phyloP scores from a whole-genome alignment of 2,888 invertebrate genomes.

The Ligdia adustata region DNA sequence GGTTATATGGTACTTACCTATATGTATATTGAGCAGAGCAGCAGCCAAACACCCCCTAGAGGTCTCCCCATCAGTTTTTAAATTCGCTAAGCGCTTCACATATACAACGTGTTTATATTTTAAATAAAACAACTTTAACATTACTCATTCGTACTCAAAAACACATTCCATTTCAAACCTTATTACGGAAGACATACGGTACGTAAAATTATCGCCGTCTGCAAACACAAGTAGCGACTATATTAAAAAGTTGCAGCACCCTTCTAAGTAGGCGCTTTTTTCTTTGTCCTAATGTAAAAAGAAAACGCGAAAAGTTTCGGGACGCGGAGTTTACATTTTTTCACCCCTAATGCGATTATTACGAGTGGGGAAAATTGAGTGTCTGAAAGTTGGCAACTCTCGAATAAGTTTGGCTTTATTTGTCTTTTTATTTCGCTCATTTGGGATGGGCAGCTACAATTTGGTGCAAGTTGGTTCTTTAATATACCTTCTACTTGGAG shows the following conservation, averaged over 20 bases:
- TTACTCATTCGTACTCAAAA: background rate
- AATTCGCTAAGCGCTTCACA: conserved; percentile 72
- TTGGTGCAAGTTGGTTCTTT: no score
- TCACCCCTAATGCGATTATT: conserved; percentile 82
- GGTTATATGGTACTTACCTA: background rate
- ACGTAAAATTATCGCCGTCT: conserved; percentile 31
- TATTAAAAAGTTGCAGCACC: conserved; percentile 79
- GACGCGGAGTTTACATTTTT: conserved; percentile 69
- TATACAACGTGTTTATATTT: conserved; percentile 62
- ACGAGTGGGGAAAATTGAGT: conserved; percentile 68
- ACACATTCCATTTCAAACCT: background rate
- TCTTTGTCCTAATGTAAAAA: conserved; percentile 80
- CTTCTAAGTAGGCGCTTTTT: conserved; percentile 77
- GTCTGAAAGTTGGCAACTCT: conserved; percentile 31
- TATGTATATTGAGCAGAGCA: conserved; percentile 22
- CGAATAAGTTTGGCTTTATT: conserved; percentile 37
- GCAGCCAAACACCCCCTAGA: conserved; percentile 53
- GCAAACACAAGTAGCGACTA: conserved; percentile 39
- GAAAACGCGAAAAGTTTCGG: conserved; percentile 77
- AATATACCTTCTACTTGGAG: no score
- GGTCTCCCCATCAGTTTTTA: conserved; percentile 61
- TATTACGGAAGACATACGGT: background rate
- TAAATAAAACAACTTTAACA: conserved; percentile 48
- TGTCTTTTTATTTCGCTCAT: conserved; percentile 33
- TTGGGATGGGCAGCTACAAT: conserved; percentile 12